Percentiles rank a stretch among this genome's conserved stretches.
Conservation (phyloP, 2,797 vertebrate genomes). For the Ceryle rudis region DNA sequence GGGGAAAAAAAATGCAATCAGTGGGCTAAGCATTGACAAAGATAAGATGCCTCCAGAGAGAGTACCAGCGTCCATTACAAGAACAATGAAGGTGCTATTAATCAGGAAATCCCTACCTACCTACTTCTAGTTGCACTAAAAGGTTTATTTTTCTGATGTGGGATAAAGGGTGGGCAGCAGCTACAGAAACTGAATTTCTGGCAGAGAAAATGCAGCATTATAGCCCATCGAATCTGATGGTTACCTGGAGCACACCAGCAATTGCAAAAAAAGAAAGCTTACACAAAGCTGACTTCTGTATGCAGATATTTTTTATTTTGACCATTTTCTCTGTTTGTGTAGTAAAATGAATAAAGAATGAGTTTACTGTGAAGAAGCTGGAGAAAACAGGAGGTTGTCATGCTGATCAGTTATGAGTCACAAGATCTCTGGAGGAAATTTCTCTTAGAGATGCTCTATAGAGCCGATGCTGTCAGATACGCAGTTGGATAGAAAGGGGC, state of each 20-base stretch:
- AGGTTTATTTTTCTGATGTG: not conserved
- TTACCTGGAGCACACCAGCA: not conserved
- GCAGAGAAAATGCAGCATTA: not conserved
- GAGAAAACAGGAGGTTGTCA: not conserved
- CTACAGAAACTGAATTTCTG: not conserved
- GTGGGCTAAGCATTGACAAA: not conserved
- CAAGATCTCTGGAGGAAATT: not conserved
- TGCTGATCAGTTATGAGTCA: slow-evolving; percentile 7
- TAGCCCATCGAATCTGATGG: not conserved
- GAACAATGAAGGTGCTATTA: not conserved
- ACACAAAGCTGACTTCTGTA: not conserved
- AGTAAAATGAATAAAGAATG: not conserved
- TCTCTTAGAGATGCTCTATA: not conserved
- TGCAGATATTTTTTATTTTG: not conserved
- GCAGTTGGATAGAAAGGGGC: not conserved
- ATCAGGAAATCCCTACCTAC: not conserved
- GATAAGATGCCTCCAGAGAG: slow-evolving; percentile 12
- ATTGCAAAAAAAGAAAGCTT: not conserved
- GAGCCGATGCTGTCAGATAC: not conserved
- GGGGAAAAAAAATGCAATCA: not conserved
- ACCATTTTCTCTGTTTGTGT: not conserved
- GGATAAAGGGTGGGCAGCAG: not conserved
- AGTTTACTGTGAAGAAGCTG: not conserved
- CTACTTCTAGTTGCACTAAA: not conserved
- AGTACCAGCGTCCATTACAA: not conserved